These are phyloP conservation scores for Umimayanthus chanpuru DNA, from an alignment of 92 coral and sea anemone species.

Conservation along the genomic window DNA sequence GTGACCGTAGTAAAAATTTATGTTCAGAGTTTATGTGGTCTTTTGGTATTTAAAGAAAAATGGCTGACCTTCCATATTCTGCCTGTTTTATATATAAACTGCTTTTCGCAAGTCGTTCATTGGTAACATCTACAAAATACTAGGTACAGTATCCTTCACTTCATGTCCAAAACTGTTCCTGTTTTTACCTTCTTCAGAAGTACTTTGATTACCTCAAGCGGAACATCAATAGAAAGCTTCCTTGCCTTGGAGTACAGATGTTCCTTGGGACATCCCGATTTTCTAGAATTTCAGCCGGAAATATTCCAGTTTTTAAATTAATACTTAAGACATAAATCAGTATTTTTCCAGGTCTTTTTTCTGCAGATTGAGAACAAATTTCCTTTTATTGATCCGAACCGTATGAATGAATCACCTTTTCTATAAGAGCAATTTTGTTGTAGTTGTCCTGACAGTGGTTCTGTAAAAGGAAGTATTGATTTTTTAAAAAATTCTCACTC, in stretches of 20 bases:
- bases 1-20: constrained; percentile 35
- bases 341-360: no score
- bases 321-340: no score
- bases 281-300: no score
- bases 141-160: constrained; percentile 41
- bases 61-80: constrained; percentile 49
- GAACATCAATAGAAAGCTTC: constrained; percentile 31
- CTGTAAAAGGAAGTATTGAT: no score
- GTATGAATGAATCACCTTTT: no score
- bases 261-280: no score
- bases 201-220: constrained; percentile 23
- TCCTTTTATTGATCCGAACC: no score
- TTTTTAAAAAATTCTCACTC: no score
- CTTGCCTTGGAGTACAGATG: constrained; percentile 33
- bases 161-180: constrained; percentile 42
- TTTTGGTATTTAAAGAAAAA: constrained; percentile 26
- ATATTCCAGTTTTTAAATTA: no score
- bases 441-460: no score
- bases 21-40: constrained; percentile 21
- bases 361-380: no score
- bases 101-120: constrained; percentile 37
- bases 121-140: background rate
- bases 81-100: constrained; percentile 29
- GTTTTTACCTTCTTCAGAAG: constrained; percentile 28
- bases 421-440: no score